Percentiles rank a stretch among this genome's conserved stretches.
These are phyloP conservation scores for Phainopepla nitens DNA, from an alignment of 2,113 vertebrate genomes.

Conservation along the genomic window DNA sequence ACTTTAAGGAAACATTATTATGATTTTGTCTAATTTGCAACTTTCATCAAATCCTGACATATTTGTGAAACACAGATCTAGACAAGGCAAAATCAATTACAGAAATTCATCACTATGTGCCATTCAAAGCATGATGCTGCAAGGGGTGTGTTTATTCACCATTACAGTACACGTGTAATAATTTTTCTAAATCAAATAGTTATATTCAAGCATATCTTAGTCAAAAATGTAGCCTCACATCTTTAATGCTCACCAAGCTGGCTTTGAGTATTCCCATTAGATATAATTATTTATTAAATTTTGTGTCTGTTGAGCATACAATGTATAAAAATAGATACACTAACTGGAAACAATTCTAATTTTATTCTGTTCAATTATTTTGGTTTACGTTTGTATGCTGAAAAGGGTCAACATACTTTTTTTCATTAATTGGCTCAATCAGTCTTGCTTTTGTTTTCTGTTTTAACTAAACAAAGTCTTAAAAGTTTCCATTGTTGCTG, in stretches of 20 bases:
- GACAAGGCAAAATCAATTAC: not conserved
- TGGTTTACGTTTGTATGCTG: constrained; percentile 39
- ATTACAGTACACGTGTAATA: not conserved
- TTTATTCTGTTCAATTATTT: constrained; percentile 49
- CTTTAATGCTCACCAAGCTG: not conserved
- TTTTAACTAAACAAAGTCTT: constrained; percentile 59
- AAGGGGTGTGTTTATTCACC: not conserved
- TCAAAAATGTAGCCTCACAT: constrained; percentile 1
- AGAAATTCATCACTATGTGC: not conserved
- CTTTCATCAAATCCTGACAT: not conserved
- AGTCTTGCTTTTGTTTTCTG: constrained; percentile 69
- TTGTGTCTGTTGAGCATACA: constrained; percentile 7
- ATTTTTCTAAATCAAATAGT: constrained; percentile 52
- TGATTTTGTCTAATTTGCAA: not conserved
- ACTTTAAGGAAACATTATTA: not conserved
- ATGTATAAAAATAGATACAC: constrained; percentile 54
- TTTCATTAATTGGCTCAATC: constrained; percentile 71
- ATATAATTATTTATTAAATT: constrained; percentile 40
- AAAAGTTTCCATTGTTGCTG: constrained; percentile 65
- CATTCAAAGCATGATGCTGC: not conserved
- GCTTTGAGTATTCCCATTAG: constrained; percentile 32
- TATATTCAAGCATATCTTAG: not conserved
- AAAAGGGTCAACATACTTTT: constrained; percentile 62
- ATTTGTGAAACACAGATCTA: not conserved
- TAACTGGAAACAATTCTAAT: constrained; percentile 54